Base-by-base conservation (phyloP, 2,888 invertebrate species). In the Latheticus oryzae region DNA sequence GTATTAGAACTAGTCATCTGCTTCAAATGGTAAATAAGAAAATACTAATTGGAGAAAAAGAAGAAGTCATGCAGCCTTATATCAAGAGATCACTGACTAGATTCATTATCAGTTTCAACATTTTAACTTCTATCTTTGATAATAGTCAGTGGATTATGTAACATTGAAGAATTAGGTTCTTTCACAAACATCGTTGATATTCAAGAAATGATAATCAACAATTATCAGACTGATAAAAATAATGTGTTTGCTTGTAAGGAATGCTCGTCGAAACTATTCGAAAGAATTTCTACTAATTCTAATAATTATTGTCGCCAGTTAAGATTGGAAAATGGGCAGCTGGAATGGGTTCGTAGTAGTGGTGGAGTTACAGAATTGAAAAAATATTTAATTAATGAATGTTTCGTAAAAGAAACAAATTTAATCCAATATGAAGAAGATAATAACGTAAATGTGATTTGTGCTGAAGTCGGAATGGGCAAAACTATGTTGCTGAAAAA, bases 381-480 rank as follows among this genome's bases (percentile, higher is more conserved):
- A 21, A 9, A 3, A 11, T 38, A 11, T 38, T 23, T 7, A 8
- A 1, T 38, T 2, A 17, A 21, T 5, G 9, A 19, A 5, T 3
- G 11, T 9, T 11, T 19, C 8, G 11, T 28, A 8, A 2, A 3
- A 2, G 40, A 40, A n/a, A 5, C 13, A 11, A 15, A 40, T 7
- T 4, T 40, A 1, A 24, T 40, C 8, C 8, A 40, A 1, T 28
- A 2, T 9, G 4, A 9, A 28, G n/a, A n/a, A n/a, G 7, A 2
- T 9, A 40, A 26, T 11, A 21, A 38, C 12, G 9, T 40, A 8
- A 40, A 40, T 15, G 11, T 40, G 3, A 21, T 40, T 12, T 40
- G 40, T 40, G 40, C 9, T 3, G 15, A 40, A 4, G 8, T 26
- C 4, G 40, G 40, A 23, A 40, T 40, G 40, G 40, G 40, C 5